Conservation (phyloP, 2,113 vertebrate species). For the Phaethon lepturus region DNA sequence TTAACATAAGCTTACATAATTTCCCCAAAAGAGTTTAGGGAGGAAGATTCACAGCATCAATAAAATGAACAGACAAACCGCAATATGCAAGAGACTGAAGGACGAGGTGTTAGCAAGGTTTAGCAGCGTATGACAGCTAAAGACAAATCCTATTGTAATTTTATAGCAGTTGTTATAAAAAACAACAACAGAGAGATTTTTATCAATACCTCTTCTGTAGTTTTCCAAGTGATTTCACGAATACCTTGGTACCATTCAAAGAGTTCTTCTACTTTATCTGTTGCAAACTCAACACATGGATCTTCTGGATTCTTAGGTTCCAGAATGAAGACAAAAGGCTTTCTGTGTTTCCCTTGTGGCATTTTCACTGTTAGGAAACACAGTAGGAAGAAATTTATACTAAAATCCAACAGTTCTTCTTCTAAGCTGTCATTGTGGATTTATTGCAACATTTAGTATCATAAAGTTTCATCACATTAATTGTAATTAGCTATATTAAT, state of each 20-base stretch:
- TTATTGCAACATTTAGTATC: not conserved
- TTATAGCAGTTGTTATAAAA: not conserved
- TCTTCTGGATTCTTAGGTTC: conserved; percentile 81
- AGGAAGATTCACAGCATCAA: not conserved
- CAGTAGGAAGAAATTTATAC: not conserved
- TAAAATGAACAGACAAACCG: not conserved
- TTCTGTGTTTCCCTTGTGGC: conserved; percentile 84
- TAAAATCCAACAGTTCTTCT: not conserved
- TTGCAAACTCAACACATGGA: conserved; percentile 87
- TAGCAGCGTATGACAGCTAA: not conserved
- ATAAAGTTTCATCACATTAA: not conserved
- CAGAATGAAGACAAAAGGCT: conserved; percentile 86
- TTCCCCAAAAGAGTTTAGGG: not conserved
- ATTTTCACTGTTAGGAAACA: conserved; percentile 73
- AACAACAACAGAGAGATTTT: not conserved
- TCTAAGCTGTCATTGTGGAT: not conserved
- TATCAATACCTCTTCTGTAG: conserved; percentile 75
- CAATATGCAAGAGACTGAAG: not conserved
- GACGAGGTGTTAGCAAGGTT: not conserved
- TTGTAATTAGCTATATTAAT: not conserved
- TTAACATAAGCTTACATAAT: not conserved
- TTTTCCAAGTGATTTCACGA: conserved; percentile 90
- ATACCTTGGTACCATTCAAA: conserved; percentile 92
- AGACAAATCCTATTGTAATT: not conserved
- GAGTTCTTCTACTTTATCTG: conserved; percentile 87